Conservation (phyloP, 2,888 invertebrate species). For the Adelphocoris suturalis region DNA sequence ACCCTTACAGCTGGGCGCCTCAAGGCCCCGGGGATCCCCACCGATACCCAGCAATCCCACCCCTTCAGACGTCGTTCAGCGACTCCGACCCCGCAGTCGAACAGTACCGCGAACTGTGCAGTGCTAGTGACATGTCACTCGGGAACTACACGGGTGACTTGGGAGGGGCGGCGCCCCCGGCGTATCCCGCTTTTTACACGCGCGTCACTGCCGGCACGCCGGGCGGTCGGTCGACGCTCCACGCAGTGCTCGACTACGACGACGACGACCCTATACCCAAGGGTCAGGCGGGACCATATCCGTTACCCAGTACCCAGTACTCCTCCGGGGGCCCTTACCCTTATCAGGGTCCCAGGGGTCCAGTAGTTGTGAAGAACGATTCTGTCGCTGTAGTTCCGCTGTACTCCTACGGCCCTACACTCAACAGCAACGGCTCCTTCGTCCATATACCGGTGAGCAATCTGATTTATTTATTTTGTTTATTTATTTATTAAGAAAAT, state of each 20-base stretch:
- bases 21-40: background rate
- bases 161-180: conserved; percentile 54
- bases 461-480: background rate
- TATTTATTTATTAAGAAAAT: too few species aligned
- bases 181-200: conserved; percentile 76
- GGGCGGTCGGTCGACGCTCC: conserved; percentile 83
- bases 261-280: conserved; percentile 78
- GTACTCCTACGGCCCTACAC: conserved; percentile 86
- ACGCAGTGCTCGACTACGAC: conserved; percentile 87
- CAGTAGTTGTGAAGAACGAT: conserved; percentile 90
- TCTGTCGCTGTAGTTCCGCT: conserved; percentile 92
- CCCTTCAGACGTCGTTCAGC: background rate
- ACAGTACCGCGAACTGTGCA: conserved; percentile 43
- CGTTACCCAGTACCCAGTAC: conserved; percentile 29
- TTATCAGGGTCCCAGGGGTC: conserved; percentile 92
- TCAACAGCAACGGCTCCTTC: conserved; percentile 90
- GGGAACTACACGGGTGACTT: conserved; percentile 57
- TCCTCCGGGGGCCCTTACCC: conserved; percentile 76
- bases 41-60: background rate
- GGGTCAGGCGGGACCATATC: conserved; percentile 57
- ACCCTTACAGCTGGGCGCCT: background rate
- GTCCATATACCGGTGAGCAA: conserved; percentile 93
- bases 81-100: background rate
- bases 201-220: conserved; percentile 78
- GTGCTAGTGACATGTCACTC: conserved; percentile 63